These are phyloP conservation scores for Nanger granti DNA, from an alignment of 2,113 vertebrate species.

Conservation along the genomic window DNA sequence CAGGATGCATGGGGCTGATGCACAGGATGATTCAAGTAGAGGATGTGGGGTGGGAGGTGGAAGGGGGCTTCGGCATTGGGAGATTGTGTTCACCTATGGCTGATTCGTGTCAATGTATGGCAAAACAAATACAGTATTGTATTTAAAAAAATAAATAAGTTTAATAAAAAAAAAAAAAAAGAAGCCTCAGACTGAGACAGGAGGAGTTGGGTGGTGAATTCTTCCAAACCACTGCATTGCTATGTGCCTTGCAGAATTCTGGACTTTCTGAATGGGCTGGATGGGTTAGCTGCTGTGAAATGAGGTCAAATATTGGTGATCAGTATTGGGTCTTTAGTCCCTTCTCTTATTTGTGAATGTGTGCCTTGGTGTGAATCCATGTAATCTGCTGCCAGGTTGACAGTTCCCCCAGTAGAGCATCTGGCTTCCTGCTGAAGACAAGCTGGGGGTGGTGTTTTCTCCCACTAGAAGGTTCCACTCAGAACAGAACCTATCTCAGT, in stretches of 20 bases:
- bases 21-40: too few species aligned
- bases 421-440: neutral
- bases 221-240: neutral
- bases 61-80: too few species aligned
- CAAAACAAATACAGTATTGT: too few species aligned
- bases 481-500: neutral
- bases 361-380: neutral
- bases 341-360: neutral
- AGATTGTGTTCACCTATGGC: too few species aligned
- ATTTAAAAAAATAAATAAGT: too few species aligned
- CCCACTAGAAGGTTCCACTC: neutral
- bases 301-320: neutral
- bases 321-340: neutral
- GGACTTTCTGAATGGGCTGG: neutral
- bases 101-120: too few species aligned
- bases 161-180: too few species aligned
- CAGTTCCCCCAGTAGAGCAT: neutral
- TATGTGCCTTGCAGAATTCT: neutral
- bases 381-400: neutral
- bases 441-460: neutral
- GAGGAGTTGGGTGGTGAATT: neutral
- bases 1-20: too few species aligned
- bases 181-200: neutral
- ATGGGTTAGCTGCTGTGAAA: neutral
- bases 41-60: too few species aligned